Evolutionary conservation across 2,797 vertebrate species (phyloP).

Genomic region (Trachurus trachurus): DNA sequence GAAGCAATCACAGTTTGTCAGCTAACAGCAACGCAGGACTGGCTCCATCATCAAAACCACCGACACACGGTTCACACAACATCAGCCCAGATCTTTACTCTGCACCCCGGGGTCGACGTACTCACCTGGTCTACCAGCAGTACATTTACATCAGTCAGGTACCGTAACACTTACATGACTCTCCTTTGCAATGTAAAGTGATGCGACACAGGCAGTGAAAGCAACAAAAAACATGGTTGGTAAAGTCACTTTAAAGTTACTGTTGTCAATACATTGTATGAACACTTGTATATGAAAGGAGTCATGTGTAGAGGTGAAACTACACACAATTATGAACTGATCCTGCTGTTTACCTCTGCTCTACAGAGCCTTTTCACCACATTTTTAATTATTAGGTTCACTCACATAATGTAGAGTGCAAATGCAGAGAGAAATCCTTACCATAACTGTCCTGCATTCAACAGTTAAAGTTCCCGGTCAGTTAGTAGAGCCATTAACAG

Average conservation of each 20-base stretch:
- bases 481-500: neutral
- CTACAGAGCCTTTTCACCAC: neutral
- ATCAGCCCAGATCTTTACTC: slow-evolving; percentile 21
- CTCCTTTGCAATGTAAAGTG: neutral
- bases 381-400: neutral
- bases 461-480: neutral
- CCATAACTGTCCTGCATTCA: neutral
- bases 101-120: slow-evolving; percentile 71
- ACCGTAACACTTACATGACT: neutral
- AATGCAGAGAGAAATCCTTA: neutral
- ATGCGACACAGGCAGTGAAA: neutral
- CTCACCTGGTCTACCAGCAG: slow-evolving; percentile 88
- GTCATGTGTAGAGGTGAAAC: neutral
- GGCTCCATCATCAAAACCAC: slow-evolving; percentile 22
- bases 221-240: neutral
- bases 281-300: neutral
- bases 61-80: neutral
- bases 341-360: neutral
- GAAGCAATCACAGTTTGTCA: slow-evolving; percentile 13
- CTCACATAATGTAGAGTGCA: neutral
- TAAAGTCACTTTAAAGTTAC: neutral
- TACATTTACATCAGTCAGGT: slow-evolving; percentile 88
- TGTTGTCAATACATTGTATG: neutral
- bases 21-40: neutral
- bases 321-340: neutral